A percentile compares a stretch with the other conserved stretches of the same genome.
Evolutionary conservation across 2,113 vertebrate species (phyloP).

Genomic region (Lepisosteus osseus): DNA sequence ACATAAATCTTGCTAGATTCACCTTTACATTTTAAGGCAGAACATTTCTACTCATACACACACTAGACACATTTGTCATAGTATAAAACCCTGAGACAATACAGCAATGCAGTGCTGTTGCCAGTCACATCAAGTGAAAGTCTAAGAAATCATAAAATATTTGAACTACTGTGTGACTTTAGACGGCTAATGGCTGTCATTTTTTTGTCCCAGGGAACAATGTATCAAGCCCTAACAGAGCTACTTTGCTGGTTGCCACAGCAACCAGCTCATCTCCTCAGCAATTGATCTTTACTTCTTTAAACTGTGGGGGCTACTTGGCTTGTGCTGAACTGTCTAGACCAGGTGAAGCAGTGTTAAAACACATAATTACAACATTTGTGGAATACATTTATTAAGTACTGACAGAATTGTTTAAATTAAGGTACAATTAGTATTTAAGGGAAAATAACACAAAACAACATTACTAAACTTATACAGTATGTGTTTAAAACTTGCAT

Average conservation of each 20-base stretch:
- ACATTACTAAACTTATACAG: too few species aligned
- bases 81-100: constrained; percentile 37
- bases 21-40: constrained; percentile 43
- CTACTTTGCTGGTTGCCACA: constrained; percentile 43
- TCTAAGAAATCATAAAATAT: constrained; percentile 49
- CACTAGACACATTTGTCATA: constrained; percentile 49
- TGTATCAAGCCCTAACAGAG: constrained; percentile 26
- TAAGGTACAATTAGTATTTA: too few species aligned
- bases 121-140: constrained; percentile 16
- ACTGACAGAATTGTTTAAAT: too few species aligned
- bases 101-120: constrained; percentile 23
- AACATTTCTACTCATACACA: constrained; percentile 35
- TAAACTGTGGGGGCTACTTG: constrained; percentile 38
- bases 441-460: too few species aligned
- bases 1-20: constrained; percentile 50
- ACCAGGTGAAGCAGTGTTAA: constrained; percentile 46
- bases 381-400: too few species aligned
- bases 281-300: constrained; percentile 31
- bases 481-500: too few species aligned
- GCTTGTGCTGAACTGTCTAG: constrained; percentile 53
- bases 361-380: too few species aligned
- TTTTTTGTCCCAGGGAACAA: constrained; percentile 34
- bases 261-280: constrained; percentile 33
- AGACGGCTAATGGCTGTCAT: constrained; percentile 46
- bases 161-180: constrained; percentile 45